Evolutionary conservation across 2,113 vertebrate species (phyloP), one percentile per base, ranked within the genome.

Genomic region (Tricholaema leucomelas): DNA sequence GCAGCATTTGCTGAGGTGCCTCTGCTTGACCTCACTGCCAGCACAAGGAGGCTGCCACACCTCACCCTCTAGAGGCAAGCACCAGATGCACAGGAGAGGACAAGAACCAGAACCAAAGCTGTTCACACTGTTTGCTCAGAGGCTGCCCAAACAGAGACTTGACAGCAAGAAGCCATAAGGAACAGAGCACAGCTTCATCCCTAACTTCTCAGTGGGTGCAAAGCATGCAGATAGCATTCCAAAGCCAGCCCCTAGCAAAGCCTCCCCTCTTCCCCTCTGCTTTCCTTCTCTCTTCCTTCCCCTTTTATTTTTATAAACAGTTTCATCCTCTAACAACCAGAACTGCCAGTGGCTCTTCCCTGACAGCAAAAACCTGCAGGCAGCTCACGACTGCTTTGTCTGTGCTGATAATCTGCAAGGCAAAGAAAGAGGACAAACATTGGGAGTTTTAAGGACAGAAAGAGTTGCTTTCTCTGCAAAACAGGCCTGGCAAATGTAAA

Each of bases 321-420:
- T 93, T 91, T 72, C 67, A 91, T 81, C 44, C n/a, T 52, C 30
- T 73, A 86, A 85, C 50, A 94, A 91, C 85, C 79, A 90, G 50
- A 87, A 91, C 28, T 92, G 88, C 93, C 85, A 90, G 81, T 64
- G 83, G 71, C 66, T 95, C 97, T 96, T 73, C 87, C 89, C 90
- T 87, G 55, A 38, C 8, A 95, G 77, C 77, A 93, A 38, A 73
- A 87, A 95, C 66, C 64, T 75, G 19, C 14, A 86, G 63, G 66
- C 42, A 85, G 64, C 52, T 77, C 63, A 31, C 5, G 31, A 72
- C 31, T 40, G 85, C 52, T 81, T 66, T 82, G 79, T 90, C 87
- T 85, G 84, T 28, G 90, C 72, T 28, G 5, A 9, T 93, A 61
- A 74, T 71, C 36, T 63, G 36, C 70, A 79, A 87, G 0, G 17